phyloP scores from a whole-genome alignment of 1,140 invertebrate species.

The Bathynomus jamesi region DNA sequence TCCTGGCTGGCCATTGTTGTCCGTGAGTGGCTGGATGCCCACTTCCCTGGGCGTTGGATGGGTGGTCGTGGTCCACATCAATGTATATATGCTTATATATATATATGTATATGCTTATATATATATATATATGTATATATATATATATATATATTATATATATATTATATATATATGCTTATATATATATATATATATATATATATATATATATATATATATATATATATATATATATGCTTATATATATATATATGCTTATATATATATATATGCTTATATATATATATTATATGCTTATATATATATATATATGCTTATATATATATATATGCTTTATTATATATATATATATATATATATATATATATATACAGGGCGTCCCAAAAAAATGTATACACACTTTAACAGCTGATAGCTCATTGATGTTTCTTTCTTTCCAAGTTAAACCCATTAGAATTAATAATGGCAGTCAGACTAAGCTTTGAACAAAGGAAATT shows the following conservation, averaged over 20 bases:
- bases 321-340: constrained; percentile 22
- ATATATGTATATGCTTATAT: neutral
- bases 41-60: no score
- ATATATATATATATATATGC: constrained; percentile 18
- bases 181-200: neutral
- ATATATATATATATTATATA: constrained; percentile 1
- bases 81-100: constrained; percentile 7
- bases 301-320: constrained; percentile 24
- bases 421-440: no score
- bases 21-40: no score
- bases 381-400: no score
- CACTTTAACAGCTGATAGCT: no score
- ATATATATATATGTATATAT: constrained; percentile 3
- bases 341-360: constrained; percentile 11
- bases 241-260: constrained; percentile 23
- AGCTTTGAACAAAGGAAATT: no score
- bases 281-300: constrained; percentile 24
- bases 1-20: no score
- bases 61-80: no score
- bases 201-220: constrained; percentile 13
- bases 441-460: no score
- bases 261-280: constrained; percentile 21
- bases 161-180: neutral
- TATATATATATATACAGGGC: constrained; percentile 8
- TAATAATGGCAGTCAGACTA: no score